phyloP scores from a whole-genome alignment of 1,140 invertebrate genomes.

The Dolichoris vasculosae region DNA sequence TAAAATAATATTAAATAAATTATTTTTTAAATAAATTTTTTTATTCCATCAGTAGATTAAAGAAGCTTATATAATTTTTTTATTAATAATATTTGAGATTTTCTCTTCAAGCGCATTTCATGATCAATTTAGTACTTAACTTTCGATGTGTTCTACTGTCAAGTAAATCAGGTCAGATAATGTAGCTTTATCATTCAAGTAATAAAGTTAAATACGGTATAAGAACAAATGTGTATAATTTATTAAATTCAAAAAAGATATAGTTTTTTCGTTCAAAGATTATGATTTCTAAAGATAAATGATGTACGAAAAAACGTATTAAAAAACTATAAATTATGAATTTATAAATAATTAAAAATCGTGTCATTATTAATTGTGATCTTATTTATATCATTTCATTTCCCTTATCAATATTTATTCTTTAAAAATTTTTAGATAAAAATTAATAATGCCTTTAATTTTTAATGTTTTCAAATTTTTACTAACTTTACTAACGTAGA shows the following conservation, averaged over 20 bases:
- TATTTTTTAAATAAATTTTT: no score
- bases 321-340: no score
- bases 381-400: no score
- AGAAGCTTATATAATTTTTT: not conserved
- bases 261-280: not conserved
- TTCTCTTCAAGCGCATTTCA: not conserved
- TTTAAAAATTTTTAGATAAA: no score
- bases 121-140: not conserved
- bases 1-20: no score
- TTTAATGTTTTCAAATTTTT: no score
- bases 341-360: no score
- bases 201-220: not conserved
- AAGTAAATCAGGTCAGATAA: not conserved
- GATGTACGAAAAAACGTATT: no score
- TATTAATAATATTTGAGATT: not conserved
- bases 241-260: not conserved
- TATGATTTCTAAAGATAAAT: not conserved
- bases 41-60: not conserved
- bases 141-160: not conserved
- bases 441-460: no score
- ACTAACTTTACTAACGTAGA: no score
- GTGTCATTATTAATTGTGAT: no score
- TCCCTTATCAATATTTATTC: no score
- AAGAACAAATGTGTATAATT: slow-evolving; percentile 7
- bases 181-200: not conserved